Evolutionary conservation across 2,888 invertebrate genomes (phyloP).

Genomic region (Nomada hirtipes): DNA sequence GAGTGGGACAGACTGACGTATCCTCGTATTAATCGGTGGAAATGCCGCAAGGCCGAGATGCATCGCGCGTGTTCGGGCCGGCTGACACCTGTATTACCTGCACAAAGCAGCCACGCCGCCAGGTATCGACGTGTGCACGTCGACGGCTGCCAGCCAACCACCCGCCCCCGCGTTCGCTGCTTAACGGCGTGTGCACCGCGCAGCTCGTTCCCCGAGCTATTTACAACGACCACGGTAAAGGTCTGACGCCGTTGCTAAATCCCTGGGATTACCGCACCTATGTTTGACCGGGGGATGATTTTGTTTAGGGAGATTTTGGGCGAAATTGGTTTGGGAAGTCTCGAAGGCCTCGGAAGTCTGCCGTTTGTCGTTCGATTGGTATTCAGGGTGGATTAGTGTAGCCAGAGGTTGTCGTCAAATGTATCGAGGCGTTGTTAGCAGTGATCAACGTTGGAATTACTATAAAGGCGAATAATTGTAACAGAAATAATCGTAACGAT

Average conservation of each 20-base stretch:
- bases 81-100: constrained; percentile 68
- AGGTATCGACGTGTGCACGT: constrained; percentile 74
- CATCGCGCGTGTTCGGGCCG: constrained; percentile 56
- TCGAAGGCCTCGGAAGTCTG: not conserved
- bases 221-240: constrained; percentile 18
- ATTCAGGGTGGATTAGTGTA: not conserved
- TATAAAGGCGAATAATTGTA: too few relatives aligned
- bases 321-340: not conserved
- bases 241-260: constrained; percentile 8
- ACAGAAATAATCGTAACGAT: too few relatives aligned
- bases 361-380: too few relatives aligned
- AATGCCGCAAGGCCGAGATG: constrained; percentile 61
- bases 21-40: constrained; percentile 67
- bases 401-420: not conserved
- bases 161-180: not conserved
- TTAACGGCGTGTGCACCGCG: constrained; percentile 11
- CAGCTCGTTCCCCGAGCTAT: constrained; percentile 1
- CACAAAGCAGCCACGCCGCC: constrained; percentile 61
- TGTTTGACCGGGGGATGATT: constrained; percentile 13
- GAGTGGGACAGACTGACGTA: constrained; percentile 15
- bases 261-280: constrained; percentile 4
- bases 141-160: constrained; percentile 67
- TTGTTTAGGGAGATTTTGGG: constrained; percentile 2
- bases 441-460: too few relatives aligned
- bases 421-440: too few relatives aligned